Evolutionary conservation across 2,888 invertebrate species (phyloP), one percentile per base, ranked within the genome.

Genomic region (Caenorhabditis becei): DNA sequence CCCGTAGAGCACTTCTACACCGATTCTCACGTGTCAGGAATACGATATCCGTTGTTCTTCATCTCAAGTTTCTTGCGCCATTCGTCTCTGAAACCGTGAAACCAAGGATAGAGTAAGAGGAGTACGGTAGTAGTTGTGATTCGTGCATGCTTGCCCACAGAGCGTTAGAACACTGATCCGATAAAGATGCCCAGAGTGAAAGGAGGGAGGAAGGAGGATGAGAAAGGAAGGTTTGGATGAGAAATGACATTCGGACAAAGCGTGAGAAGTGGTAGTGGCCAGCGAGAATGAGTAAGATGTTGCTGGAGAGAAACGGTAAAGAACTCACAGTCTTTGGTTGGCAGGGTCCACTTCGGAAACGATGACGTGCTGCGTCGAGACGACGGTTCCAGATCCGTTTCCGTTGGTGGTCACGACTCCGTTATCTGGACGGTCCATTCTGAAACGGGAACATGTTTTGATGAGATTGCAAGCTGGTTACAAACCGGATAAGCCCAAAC

Each of bases 401-500:
- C 77, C 82, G 41, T 77, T 72, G 61, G 79, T 72, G 26, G 69
- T 70, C 28, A 69, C 74, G 20, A 63, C 59, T n/a, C 80, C 82
- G 11, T 49, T 23, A 53, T 62, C 67, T 3, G 62, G 80, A 51
- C 72, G 72, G 23, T 84, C 84, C 72, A 80, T 80, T 79, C 84
- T 82, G 66, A 18, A 79, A 58, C 3, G 3, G 26, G 8, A 11
- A 4, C 23, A 58, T 10, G 32, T 8, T 26, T 8, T 49, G 3
- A 32, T n/a, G 47, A 23, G 20, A 7, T 8, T 24, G 2, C 24
- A 63, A 63, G 8, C n/a, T 11, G 11, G 16, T 14, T 20, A 58
- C 32, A 18, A 41, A 82, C 84, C 86, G 71, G 24, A 88, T 88
- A 51, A 88, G 67, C 65, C 88, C 87, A 66, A 85, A 84, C 32